Conservation (phyloP, 2,797 vertebrate species). For the Sebastes ruberrimus region DNA sequence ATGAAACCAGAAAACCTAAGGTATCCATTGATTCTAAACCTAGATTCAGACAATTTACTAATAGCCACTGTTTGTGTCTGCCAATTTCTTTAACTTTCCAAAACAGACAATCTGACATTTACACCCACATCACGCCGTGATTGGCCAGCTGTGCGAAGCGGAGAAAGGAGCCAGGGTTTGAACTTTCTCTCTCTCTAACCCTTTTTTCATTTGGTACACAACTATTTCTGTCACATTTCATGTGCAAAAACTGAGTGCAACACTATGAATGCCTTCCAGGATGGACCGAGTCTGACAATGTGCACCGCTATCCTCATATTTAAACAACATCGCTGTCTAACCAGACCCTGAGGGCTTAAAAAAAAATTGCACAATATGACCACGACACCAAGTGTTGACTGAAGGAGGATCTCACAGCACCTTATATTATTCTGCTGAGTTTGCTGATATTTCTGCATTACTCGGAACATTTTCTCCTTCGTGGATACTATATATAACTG, state of each 20-base stretch:
- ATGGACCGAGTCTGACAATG: neutral
- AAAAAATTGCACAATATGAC: neutral
- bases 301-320: neutral
- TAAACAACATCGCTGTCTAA: neutral
- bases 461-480: constrained; percentile 21
- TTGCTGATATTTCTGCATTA: neutral
- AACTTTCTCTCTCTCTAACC: neutral
- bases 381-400: neutral
- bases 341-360: neutral
- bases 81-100: neutral
- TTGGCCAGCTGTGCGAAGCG: neutral
- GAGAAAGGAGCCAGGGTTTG: neutral
- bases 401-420: neutral
- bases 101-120: neutral
- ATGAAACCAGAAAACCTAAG: no score
- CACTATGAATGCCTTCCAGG: neutral
- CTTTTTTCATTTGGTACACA: neutral
- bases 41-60: neutral
- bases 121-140: no score
- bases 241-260: neutral
- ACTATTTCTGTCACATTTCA: neutral
- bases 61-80: neutral
- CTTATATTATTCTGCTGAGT: constrained; percentile 8
- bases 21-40: neutral
- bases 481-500: constrained; percentile 18